These are phyloP conservation scores for Nyctibius bracteatus DNA, from an alignment of 2,113 vertebrate genomes.

Conservation along the genomic window DNA sequence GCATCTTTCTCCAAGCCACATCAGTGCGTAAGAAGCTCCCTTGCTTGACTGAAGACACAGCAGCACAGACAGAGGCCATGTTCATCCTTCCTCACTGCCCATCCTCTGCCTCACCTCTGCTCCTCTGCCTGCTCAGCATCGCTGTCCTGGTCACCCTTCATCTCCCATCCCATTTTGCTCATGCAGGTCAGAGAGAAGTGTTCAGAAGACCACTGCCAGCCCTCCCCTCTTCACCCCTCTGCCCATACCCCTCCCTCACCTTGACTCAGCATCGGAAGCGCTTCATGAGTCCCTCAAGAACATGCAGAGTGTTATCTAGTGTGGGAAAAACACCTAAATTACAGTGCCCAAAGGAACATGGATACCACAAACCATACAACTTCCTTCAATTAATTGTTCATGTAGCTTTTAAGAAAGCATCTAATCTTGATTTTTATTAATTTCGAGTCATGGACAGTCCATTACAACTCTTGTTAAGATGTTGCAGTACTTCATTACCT, in stretches of 20 bases:
- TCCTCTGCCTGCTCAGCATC: not conserved
- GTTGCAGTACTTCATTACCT: not conserved
- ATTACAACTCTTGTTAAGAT: not conserved
- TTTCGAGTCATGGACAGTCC: not conserved
- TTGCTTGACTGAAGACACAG: not conserved
- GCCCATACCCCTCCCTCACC: too few species aligned
- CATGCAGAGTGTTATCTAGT: accelerated
- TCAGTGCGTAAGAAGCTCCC: not conserved
- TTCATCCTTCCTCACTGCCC: not conserved
- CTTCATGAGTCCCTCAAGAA: too few species aligned
- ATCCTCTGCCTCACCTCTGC: not conserved
- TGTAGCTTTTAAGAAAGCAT: not conserved
- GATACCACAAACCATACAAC: not conserved
- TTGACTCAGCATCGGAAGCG: too few species aligned
- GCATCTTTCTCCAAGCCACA: not conserved
- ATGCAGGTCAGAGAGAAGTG: accelerated
- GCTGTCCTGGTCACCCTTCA: not conserved
- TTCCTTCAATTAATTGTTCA: not conserved
- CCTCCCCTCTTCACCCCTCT: not conserved
- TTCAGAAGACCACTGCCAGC: not conserved
- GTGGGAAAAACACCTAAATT: not conserved
- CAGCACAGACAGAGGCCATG: accelerated
- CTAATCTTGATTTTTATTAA: not conserved
- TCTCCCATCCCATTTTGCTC: not conserved
- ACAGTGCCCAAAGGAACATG: accelerated